Evolutionary conservation across 2,113 vertebrate species (phyloP).

Genomic region (Leptocoma aspasia): DNA sequence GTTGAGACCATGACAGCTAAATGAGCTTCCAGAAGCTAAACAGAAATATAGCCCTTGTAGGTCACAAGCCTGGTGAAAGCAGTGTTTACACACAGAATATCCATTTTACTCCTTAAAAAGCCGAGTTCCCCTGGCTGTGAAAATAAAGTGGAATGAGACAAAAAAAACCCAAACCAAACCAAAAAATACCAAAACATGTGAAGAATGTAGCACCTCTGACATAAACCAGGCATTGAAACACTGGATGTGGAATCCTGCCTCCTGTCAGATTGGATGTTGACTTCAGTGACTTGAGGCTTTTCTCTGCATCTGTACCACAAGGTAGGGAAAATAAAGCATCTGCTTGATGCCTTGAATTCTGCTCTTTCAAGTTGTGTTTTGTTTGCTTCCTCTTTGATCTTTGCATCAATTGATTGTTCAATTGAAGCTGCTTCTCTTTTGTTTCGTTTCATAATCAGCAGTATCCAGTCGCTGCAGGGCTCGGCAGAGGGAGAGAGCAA

Average conservation of each 20-base stretch:
- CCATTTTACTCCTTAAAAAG: background rate
- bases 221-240: background rate
- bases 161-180: background rate
- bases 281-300: background rate
- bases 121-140: background rate
- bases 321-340: background rate
- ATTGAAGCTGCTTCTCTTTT: background rate
- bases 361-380: background rate
- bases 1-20: background rate
- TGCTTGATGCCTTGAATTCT: background rate
- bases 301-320: background rate
- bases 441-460: background rate
- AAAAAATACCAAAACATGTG: background rate
- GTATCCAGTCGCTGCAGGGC: background rate
- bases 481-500: background rate
- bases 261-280: background rate
- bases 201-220: background rate
- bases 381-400: constrained; percentile 10
- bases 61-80: background rate
- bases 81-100: background rate
- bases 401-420: background rate
- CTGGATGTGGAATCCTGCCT: background rate
- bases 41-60: background rate
- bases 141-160: background rate
- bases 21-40: background rate